Evolutionary conservation across 2,797 vertebrate genomes (phyloP).

Genomic region (Chaetophractus vellerosus): DNA sequence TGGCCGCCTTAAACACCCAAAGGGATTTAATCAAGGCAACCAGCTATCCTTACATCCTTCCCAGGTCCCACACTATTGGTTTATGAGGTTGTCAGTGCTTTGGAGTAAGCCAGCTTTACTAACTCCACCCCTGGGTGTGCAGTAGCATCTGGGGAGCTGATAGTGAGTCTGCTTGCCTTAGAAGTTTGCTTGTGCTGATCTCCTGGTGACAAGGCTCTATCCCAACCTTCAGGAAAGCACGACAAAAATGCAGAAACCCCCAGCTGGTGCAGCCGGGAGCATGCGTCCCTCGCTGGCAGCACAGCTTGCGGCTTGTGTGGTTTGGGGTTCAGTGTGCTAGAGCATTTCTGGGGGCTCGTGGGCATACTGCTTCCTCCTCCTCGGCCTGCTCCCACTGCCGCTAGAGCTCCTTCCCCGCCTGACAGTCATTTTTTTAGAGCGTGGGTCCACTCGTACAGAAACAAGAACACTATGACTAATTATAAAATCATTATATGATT

Average conservation of each 20-base stretch:
- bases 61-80: not conserved
- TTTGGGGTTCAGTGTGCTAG: not conserved
- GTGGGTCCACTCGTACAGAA: conserved; percentile 83
- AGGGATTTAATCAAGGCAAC: not conserved
- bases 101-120: not conserved
- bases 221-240: not conserved
- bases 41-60: too few species aligned
- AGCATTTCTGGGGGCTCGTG: conserved; percentile 45
- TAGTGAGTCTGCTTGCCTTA: not conserved
- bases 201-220: conserved; percentile 35
- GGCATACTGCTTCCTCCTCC: not conserved
- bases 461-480: conserved; percentile 87
- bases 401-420: not conserved
- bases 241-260: not conserved
- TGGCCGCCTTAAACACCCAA: not conserved
- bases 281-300: not conserved
- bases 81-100: not conserved
- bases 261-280: not conserved
- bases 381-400: conserved; percentile 10
- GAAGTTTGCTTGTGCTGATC: conserved; percentile 68
- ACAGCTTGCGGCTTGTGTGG: not conserved
- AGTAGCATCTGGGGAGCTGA: not conserved
- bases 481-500: conserved; percentile 89
- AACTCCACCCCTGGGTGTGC: not conserved
- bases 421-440: conserved; percentile 68